Conservation (phyloP, 1,140 invertebrate genomes). For the Bombus affinis region DNA sequence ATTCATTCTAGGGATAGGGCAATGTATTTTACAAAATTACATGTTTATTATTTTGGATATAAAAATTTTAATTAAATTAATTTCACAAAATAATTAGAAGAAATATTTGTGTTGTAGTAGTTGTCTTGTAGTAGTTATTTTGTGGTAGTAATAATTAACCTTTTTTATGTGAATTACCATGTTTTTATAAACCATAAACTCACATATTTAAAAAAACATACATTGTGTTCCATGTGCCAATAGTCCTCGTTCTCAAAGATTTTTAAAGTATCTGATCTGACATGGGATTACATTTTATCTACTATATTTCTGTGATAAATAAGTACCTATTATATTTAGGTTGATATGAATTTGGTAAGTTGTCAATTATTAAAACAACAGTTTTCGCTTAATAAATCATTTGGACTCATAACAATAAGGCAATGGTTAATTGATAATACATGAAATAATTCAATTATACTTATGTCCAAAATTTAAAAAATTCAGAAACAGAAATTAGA, state of each 20-base stretch:
- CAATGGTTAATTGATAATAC: not conserved
- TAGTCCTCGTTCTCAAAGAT: conserved; percentile 67
- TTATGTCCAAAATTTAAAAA: not conserved
- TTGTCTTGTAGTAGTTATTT: too few species aligned
- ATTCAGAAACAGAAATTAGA: not conserved
- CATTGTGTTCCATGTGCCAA: conserved; percentile 58
- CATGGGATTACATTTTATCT: conserved; percentile 34
- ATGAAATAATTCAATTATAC: not conserved
- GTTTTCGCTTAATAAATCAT: not conserved
- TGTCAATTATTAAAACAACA: not conserved
- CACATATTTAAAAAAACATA: not conserved
- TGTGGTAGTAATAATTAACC: not conserved
- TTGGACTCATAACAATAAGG: not conserved
- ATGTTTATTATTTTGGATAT: not conserved
- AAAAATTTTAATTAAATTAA: not conserved
- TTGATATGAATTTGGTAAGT: conserved; percentile 15
- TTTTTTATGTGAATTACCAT: not conserved
- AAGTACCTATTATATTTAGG: not conserved
- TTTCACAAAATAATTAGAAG: not conserved
- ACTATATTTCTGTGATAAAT: conserved; percentile 35
- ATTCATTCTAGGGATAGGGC: not conserved
- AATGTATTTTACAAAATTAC: not conserved
- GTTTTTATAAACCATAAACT: not conserved
- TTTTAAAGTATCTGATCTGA: conserved; percentile 63
- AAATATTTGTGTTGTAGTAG: too few species aligned